These are phyloP conservation scores for Pammene aurita DNA, from an alignment of 2,888 invertebrate species.

Conservation along the genomic window DNA sequence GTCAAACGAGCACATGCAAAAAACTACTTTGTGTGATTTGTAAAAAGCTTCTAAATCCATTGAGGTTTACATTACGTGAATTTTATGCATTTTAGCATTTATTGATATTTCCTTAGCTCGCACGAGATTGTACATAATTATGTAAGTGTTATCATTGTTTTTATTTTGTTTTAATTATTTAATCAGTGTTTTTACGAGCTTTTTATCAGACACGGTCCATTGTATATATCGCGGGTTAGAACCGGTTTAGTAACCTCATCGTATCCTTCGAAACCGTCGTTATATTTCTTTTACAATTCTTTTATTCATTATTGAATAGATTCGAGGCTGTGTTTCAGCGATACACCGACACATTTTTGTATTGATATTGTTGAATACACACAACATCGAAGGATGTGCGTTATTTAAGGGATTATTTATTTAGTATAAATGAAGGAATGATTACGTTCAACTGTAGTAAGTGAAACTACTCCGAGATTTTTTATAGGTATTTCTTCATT, in stretches of 20 bases:
- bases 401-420: slow-evolving; percentile 63
- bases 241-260: slow-evolving; percentile 36
- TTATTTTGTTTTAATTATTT: slow-evolving; percentile 43
- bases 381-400: slow-evolving; percentile 52
- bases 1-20: neutral
- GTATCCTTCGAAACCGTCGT: slow-evolving; percentile 47
- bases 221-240: slow-evolving; percentile 54
- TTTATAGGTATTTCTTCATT: slow-evolving; percentile 36
- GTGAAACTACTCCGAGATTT: slow-evolving; percentile 28
- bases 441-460: slow-evolving; percentile 44
- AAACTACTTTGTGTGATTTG: neutral
- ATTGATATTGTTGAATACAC: slow-evolving; percentile 35
- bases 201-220: slow-evolving; percentile 46
- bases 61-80: neutral
- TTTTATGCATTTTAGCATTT: slow-evolving; percentile 37
- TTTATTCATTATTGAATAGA: slow-evolving; percentile 31
- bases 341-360: slow-evolving; percentile 33
- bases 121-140: slow-evolving; percentile 43
- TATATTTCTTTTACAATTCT: slow-evolving; percentile 31
- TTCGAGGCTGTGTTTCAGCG: slow-evolving; percentile 27
- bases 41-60: neutral
- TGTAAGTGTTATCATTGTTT: slow-evolving; percentile 46
- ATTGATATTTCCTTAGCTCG: slow-evolving; percentile 21
- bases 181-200: slow-evolving; percentile 30
- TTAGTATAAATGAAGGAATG: slow-evolving; percentile 58